Evolutionary conservation across 2,113 vertebrate species (phyloP), one percentile per base, ranked within the genome.

Genomic region (Passer domesticus): DNA sequence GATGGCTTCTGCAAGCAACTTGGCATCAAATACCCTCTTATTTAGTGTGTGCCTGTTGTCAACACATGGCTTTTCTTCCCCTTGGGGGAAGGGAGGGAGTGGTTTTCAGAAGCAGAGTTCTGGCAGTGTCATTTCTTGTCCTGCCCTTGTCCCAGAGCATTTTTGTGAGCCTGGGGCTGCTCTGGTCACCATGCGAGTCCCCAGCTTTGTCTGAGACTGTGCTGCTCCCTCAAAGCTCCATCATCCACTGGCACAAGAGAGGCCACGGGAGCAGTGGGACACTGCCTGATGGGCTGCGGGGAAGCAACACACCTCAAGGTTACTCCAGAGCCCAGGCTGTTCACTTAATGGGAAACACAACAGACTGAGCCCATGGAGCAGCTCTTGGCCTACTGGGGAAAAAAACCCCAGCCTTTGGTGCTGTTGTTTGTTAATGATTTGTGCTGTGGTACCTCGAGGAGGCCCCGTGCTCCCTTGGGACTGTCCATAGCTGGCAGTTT

Each of bases 121-220:
- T 55, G 21, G 37, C 43, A 35, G 13, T 31, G 35, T 33, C 11
- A 3, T 81, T 87, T 59, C 50, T 58, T 21, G 23, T 72, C 43
- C 31, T 44, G n/a, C 64, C 28, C 16, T 4, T 31, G 43, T 50
- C 58, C 59, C 52, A 44, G 52, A 79, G 47, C 16, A 21, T 7
- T 27, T 55, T 25, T 43, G 15, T 63, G 59, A 39, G 33, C 47
- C 41, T 67, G 58, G 16, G 30, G 50, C 76, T 79, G 60, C 41
- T 41, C 25, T 30, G 50, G 80, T 39, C n/a, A 15, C 62, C 0
- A 0, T 24, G 27, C 1, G 1, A 68, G 49, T 25, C 31, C 53
- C 23, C 17, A 47, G 2, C 33, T 58, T 59, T 44, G 43, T 52
- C 64, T 1, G 1, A 53, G 22, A 14, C n/a, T 3, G 17, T 4